Evolutionary conservation across 2,113 vertebrate species (phyloP).

Genomic region (Eulemur rufifrons): DNA sequence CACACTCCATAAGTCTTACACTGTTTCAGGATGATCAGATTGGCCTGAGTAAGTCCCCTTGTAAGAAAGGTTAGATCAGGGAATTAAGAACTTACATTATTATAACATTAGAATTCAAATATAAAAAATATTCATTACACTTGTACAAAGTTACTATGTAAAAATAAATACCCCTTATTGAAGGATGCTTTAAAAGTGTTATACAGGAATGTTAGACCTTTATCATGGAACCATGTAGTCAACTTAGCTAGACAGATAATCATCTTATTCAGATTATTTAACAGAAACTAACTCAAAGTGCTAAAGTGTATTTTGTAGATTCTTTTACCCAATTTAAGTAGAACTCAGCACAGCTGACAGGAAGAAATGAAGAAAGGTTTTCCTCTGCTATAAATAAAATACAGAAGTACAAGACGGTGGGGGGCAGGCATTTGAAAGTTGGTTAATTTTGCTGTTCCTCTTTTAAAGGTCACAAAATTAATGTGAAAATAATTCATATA

Average conservation of each 20-base stretch:
- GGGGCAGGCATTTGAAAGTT: conserved; percentile 46
- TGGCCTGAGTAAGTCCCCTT: neutral
- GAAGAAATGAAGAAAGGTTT: conserved; percentile 76
- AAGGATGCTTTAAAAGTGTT: conserved; percentile 33
- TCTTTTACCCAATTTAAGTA: conserved; percentile 61
- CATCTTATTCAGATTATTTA: conserved; percentile 44
- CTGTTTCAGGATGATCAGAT: neutral
- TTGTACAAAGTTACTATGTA: neutral
- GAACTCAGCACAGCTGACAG: conserved; percentile 69
- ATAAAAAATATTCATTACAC: neutral
- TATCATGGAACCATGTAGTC: neutral
- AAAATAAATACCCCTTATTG: conserved; percentile 2
- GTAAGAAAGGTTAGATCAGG: neutral
- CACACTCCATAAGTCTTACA: neutral
- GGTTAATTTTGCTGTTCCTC: conserved; percentile 66
- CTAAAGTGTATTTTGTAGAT: conserved; percentile 47
- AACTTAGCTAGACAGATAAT: conserved; percentile 39
- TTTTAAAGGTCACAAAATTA: conserved; percentile 62
- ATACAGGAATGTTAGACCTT: neutral
- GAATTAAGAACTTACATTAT: neutral
- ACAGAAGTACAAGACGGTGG: conserved; percentile 63
- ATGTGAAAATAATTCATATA: conserved; percentile 49
- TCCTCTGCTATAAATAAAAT: conserved; percentile 79
- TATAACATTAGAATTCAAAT: conserved; percentile 14
- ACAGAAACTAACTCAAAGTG: conserved; percentile 54